These are phyloP conservation scores for Leptinotarsa defecta DNA, from an alignment of 1,140 invertebrate genomes.

Conservation along the genomic window DNA sequence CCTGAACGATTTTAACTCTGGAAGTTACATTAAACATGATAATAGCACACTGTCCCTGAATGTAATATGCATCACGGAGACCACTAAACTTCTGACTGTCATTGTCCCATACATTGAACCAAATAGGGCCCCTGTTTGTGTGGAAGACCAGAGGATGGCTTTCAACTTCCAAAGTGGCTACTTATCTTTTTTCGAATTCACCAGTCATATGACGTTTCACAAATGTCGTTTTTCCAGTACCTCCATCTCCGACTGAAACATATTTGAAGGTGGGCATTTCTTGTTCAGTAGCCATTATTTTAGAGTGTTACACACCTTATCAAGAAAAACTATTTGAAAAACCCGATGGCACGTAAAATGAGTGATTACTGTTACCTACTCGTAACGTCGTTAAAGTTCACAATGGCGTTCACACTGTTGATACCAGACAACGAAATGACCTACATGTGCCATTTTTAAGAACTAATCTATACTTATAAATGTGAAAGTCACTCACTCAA, in stretches of 20 bases:
- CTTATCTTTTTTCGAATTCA: constrained; percentile 99
- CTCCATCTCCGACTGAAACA: constrained; percentile 98
- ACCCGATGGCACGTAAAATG: constrained; percentile 61
- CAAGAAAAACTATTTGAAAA: constrained; percentile 63
- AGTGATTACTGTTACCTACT: constrained; percentile 65
- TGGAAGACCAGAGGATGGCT: constrained; percentile 98
- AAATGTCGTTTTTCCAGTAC: constrained; percentile 99
- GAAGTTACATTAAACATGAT: constrained; percentile 99
- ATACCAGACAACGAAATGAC: too few species aligned
- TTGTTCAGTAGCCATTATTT: constrained; percentile 65
- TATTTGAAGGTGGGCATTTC: constrained; percentile 93
- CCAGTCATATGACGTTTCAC: constrained; percentile 96
- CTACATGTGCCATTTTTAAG: too few species aligned
- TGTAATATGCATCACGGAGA: constrained; percentile 98
- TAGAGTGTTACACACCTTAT: neutral
- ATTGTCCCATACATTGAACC: constrained; percentile 99
- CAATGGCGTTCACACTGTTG: constrained; percentile 69
- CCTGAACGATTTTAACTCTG: constrained; percentile 64
- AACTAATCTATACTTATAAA: too few species aligned
- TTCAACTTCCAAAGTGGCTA: constrained; percentile 98
- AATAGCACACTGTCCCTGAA: constrained; percentile 98
- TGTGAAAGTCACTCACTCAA: too few species aligned
- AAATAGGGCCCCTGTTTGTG: constrained; percentile 94
- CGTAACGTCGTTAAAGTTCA: constrained; percentile 75
- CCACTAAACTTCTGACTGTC: constrained; percentile 99